phyloP scores from a whole-genome alignment of 2,113 vertebrate genomes.

The Gambusia affinis region DNA sequence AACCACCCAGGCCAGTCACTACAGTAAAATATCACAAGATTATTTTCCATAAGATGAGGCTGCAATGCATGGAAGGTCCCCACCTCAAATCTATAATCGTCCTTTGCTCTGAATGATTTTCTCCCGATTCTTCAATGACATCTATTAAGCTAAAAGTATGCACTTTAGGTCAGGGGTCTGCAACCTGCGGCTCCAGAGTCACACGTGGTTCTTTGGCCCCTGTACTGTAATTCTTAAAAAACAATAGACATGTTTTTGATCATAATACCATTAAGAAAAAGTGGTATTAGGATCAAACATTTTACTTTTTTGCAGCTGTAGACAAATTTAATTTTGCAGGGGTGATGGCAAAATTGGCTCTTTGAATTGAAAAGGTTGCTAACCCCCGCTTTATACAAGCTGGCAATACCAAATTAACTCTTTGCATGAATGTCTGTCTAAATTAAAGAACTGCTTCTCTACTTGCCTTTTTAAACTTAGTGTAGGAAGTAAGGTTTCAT shows the following conservation, averaged over 20 bases:
- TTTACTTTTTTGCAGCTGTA: no score
- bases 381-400: not conserved
- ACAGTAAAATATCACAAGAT: not conserved
- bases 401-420: not conserved
- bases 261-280: no score
- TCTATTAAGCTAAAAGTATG: not conserved
- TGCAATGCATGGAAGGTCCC: not conserved
- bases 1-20: conserved; percentile 19
- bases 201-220: no score
- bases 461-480: no score
- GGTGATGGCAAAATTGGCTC: no score
- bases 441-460: not conserved
- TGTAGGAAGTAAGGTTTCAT: not conserved
- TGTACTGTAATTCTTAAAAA: no score
- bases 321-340: no score
- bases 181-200: no score
- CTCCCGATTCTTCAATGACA: not conserved
- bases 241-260: no score
- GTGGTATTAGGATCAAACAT: no score
- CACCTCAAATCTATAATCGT: not conserved
- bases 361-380: no score
- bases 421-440: not conserved
- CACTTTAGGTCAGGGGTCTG: not conserved
- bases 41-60: not conserved
- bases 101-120: not conserved